Base-by-base conservation (phyloP, 2,888 invertebrate genomes). In the Eupithecia vulgata region DNA sequence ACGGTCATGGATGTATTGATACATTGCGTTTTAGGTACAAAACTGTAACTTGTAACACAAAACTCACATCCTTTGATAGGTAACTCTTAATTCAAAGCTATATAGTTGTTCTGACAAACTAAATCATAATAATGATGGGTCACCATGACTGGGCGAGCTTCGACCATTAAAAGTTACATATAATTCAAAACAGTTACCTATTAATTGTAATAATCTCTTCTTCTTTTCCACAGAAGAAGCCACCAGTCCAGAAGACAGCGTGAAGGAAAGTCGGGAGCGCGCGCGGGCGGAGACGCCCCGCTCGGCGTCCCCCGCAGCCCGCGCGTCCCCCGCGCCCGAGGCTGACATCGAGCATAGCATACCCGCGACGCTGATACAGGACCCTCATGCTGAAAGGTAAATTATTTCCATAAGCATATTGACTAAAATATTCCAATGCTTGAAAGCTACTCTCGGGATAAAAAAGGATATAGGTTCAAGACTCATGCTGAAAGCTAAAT, bases 241-340 rank as follows among this genome's bases (percentile, higher is more conserved):
- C 80, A 95, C 95, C 77, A 95, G 95, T 82, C 95, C 95, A 82
- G 95, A 94, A 76, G 93, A 95, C 91, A 95, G 95, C 87, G 95
- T 95, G 89, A 95, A 95, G 87, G 94, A 95, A 83, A 90, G 89
- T 42, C 83, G 87, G 13, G 94, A 94, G 80, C 91, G 89, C 78
- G 88, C 88, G 89, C 91, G 89, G 89, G 93, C 89, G 93, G 91
- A 83, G 89, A 94, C 86, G 87, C 94, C 81, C 48, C 91, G 90
- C 80, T 93, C 95, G 69, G 91, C 86, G 73, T 90, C 88, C 81
- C 89, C 87, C 74, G 87, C 85, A 67, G 87, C 88, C 82, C 88
- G 85, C 84, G 86, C 88, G 78, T 90, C 92, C 79, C 90, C 89
- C 8, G 91, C 92, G 80, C 70, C 75, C 13, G 92, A 92, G 79